Base-by-base conservation (phyloP, 1,140 invertebrate species). In the Sitodiplosis mosellana region DNA sequence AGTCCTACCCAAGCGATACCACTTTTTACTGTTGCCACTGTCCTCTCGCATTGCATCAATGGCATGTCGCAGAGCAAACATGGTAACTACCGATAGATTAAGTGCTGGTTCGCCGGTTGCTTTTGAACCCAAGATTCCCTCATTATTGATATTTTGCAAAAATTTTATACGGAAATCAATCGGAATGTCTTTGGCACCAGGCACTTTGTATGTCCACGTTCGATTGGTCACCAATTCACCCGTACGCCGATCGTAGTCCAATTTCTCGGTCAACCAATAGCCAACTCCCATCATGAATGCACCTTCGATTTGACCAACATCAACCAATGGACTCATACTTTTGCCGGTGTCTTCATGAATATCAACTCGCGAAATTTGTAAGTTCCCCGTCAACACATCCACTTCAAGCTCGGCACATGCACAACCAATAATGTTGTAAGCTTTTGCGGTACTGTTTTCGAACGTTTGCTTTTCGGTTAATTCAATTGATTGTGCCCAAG, bases 131-230 rank as follows among this genome's bases (percentile, higher is more conserved):
- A 20, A 45, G 20, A 43, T 33, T 7, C 17, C 22, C 89, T 88
- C 11, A n/a, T 11, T 36, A 76, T 17, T 41, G 69, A 11, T 74
- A 60, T 88, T 81, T 56, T 75, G 74, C 44, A 78, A 65, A 40
- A 92, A 69, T 33, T 76, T 74, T n/a, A 90, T 70, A 42, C 83
- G 72, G 53, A 87, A 80, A 65, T 89, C 83, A 2, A 80, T 68
- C 2, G 87, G 87, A 52, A 90, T 88, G 56, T 90, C 86, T 59
- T 81, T 81, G 0, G 75, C 75, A 33, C 82, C 74, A 1, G 81
- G 85, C 2, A 82, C 76, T 58, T 88, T 86, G 14, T 40, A 40
- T 3, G 37, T 40, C 37, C 37, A 5, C 37, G 17, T 36, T 36
- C 34, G 34, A 36, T 36, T 36, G 8, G 34, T 36, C 34, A 36